Percentiles rank a stretch among this genome's conserved stretches.
These are phyloP conservation scores for Chiloscyllium punctatum DNA, from an alignment of 2,797 vertebrate species.

Conservation along the genomic window DNA sequence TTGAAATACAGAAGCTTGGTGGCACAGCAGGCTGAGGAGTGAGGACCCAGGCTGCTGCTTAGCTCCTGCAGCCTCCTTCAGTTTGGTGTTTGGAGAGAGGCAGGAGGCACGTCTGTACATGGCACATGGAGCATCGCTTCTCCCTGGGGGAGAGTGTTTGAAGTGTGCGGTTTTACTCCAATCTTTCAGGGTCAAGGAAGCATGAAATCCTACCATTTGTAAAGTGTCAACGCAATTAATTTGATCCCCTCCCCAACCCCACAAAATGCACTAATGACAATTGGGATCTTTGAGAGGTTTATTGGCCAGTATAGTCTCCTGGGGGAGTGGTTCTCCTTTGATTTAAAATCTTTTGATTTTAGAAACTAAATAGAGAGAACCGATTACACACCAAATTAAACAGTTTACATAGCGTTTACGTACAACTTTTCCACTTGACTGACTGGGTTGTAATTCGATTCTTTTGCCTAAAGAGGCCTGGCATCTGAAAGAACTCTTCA, in stretches of 20 bases:
- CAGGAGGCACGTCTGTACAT: slow-evolving; percentile 45
- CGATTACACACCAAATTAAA: neutral
- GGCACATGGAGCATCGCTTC: slow-evolving; percentile 49
- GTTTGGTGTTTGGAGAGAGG: slow-evolving; percentile 39
- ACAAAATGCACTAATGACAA: neutral
- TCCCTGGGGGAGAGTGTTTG: slow-evolving; percentile 51
- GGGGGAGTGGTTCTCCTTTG: slow-evolving; percentile 14
- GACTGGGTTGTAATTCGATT: neutral
- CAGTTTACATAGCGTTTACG: slow-evolving; percentile 8
- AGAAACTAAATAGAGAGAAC: neutral
- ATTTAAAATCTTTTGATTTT: slow-evolving; percentile 19
- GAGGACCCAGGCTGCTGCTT: slow-evolving; percentile 47
- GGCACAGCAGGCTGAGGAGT: slow-evolving; percentile 60
- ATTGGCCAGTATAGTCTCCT: neutral
- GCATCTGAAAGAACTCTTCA: neutral
- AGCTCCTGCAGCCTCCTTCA: slow-evolving; percentile 41
- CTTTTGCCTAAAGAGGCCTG: neutral
- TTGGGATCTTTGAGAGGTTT: slow-evolving; percentile 24
- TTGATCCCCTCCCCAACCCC: slow-evolving; percentile 39
- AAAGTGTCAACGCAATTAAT: slow-evolving; percentile 66
- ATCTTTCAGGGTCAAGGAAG: slow-evolving; percentile 56
- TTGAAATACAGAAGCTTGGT: neutral
- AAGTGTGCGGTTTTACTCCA: slow-evolving; percentile 61
- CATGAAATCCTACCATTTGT: slow-evolving; percentile 68
- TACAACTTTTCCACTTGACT: neutral